These are phyloP conservation scores for Romanogobio albipinnatus DNA, from an alignment of 2,113 vertebrate genomes.

Conservation along the genomic window DNA sequence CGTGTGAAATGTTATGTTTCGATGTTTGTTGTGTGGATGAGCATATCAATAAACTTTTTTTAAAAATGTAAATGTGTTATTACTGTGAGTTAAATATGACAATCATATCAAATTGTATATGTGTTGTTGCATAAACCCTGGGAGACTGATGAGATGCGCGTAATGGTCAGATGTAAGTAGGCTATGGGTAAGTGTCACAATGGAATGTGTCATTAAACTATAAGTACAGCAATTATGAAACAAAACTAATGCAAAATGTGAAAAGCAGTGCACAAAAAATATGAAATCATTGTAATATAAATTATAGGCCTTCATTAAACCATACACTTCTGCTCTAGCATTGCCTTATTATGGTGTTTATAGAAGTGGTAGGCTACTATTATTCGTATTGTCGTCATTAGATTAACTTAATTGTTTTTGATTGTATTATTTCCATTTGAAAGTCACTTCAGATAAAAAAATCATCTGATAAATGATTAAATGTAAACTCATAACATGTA, in stretches of 20 bases:
- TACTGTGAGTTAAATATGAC: neutral
- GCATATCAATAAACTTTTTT: conserved; percentile 54
- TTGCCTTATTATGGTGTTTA: no score
- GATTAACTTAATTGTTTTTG: neutral
- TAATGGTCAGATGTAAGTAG: neutral
- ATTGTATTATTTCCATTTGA: neutral
- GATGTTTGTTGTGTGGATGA: conserved; percentile 24
- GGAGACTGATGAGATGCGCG: neutral
- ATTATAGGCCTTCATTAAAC: no score
- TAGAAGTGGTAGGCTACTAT: neutral
- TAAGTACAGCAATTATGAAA: neutral
- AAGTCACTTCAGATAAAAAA: neutral
- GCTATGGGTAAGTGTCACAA: neutral
- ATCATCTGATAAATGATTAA: neutral
- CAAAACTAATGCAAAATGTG: neutral
- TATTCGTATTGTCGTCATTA: neutral
- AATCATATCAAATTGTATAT: no score
- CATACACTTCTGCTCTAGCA: no score
- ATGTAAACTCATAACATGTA: neutral
- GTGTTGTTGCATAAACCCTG: neutral
- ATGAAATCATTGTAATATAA: no score
- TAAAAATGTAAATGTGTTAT: neutral
- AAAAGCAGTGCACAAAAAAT: no score
- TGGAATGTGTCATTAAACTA: neutral
- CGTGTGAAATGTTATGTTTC: conserved; percentile 28